A percentile compares a stretch with the other conserved stretches of the same genome.
These are phyloP conservation scores for Tyto alba DNA, from an alignment of 2,113 vertebrate species.

Conservation along the genomic window DNA sequence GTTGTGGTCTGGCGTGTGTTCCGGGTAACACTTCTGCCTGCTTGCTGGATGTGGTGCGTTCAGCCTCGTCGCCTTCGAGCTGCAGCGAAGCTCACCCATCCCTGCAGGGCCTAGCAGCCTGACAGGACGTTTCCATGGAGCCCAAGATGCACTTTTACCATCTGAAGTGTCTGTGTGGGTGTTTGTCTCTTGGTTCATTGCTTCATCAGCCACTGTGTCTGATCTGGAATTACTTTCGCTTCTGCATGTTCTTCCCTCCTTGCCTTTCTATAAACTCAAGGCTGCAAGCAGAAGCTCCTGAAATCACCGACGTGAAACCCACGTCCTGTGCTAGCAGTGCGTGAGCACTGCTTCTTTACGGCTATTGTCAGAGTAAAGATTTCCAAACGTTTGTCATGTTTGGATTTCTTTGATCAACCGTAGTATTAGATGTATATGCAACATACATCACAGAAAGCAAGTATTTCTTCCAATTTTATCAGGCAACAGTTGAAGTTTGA, in stretches of 20 bases:
- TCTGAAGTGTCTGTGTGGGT: neutral
- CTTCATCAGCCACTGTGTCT: neutral
- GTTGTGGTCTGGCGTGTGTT: neutral
- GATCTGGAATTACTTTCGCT: neutral
- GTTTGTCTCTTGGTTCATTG: neutral
- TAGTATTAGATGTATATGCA: neutral
- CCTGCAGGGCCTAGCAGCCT: neutral
- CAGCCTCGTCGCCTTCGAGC: accelerated
- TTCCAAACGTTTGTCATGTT: neutral
- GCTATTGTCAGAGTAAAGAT: neutral
- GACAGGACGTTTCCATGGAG: neutral
- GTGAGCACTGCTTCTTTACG: neutral
- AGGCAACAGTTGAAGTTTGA: neutral
- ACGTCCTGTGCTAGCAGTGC: neutral
- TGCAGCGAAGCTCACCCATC: neutral
- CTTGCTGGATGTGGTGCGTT: neutral
- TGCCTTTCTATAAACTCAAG: neutral
- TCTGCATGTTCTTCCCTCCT: neutral
- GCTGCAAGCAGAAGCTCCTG: neutral
- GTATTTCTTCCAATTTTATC: neutral
- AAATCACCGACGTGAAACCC: neutral
- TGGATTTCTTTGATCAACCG: neutral
- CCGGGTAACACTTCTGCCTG: neutral
- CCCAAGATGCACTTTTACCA: neutral
- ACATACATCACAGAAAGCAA: neutral